Percentiles rank a stretch among this genome's conserved stretches.
These are phyloP conservation scores for Aphaenogaster rudis DNA, from an alignment of 1,140 invertebrate genomes.

Conservation along the genomic window DNA sequence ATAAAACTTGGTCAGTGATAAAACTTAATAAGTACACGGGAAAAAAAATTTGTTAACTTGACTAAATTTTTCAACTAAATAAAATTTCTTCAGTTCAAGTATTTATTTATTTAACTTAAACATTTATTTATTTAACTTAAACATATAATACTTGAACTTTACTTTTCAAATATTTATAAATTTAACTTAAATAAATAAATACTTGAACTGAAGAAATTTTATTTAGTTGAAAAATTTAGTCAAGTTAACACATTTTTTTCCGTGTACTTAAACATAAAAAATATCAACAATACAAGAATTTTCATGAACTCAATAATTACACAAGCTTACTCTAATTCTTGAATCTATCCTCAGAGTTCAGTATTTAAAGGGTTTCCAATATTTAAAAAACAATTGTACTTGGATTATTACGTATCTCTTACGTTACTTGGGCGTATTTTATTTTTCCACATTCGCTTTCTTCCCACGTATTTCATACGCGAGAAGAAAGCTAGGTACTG, in stretches of 20 bases:
- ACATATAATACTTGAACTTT: too few species aligned
- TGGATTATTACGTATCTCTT: background rate
- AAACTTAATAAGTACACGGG: background rate
- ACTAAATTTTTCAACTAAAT: too few species aligned
- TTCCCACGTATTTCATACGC: conserved; percentile 23
- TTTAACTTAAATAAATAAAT: too few species aligned
- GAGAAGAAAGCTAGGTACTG: conserved; percentile 1
- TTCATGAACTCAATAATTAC: background rate
- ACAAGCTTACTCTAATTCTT: background rate
- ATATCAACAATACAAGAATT: background rate
- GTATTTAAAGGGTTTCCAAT: background rate
- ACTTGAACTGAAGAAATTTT: too few species aligned
- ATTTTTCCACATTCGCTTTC: background rate
- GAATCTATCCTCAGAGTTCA: background rate
- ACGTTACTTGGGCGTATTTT: background rate
- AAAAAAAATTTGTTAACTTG: too few species aligned
- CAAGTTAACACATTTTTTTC: too few species aligned
- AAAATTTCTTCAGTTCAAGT: too few species aligned
- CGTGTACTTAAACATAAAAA: background rate
- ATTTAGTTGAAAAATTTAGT: too few species aligned
- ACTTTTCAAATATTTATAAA: too few species aligned
- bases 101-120: too few species aligned
- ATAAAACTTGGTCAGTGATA: background rate
- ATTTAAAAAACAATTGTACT: conserved; percentile 12
- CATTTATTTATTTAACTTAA: too few species aligned